Base-by-base conservation (phyloP, 2,888 invertebrate genomes). In the Lissocephala sabroskyi region DNA sequence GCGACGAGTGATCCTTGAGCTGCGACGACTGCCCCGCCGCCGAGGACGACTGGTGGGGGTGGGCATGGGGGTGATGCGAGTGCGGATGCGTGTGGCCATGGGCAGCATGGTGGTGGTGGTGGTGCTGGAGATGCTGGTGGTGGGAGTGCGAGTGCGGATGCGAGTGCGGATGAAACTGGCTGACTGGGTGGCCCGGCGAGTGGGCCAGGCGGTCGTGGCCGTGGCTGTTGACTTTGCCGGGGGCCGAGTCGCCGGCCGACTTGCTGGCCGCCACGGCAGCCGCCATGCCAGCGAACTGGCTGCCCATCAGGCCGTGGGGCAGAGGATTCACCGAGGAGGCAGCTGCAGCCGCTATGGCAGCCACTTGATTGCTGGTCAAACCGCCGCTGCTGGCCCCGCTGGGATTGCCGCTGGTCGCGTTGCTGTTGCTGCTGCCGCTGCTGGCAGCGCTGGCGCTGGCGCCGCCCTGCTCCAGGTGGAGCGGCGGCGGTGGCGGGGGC, bases 271-370 rank as follows among this genome's bases (percentile, higher is more conserved):
- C 30, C 3, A 7, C 30, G 30, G 30, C 11, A 3, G 30, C 37
- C 3, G 55, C 54, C 35, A 78, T 65, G 26, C 68, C 58, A 3
- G 79, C 64, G 41, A 79, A 79, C 40, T 79, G 87, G 17, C 90
- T 89, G 58, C 90, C 89, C 13, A 90, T 86, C 6, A 90, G 86
- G 49, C 88, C 88, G 49, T 90, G 86, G 1, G 86, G 86, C 85
- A 88, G 86, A 1, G 87, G 87, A 60, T 87, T 88, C 63, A 87
- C 87, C 57, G 88, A 87, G 1, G 88, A 88, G n/a, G 88, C 88
- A 1, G 90, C 89, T 75, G 89, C 79, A 77, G 89, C 79, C 16
- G 79, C 71, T 48, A 80, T 77, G n/a, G 79, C 89, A 2, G 89
- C 89, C 7, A 90, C 89, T 29, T 89, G 87, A 62, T 89, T 90